A percentile compares a stretch with the other conserved stretches of the same genome.
phyloP scores from a whole-genome alignment of 2,113 vertebrate species.

The Microcebus ravelobensis region DNA sequence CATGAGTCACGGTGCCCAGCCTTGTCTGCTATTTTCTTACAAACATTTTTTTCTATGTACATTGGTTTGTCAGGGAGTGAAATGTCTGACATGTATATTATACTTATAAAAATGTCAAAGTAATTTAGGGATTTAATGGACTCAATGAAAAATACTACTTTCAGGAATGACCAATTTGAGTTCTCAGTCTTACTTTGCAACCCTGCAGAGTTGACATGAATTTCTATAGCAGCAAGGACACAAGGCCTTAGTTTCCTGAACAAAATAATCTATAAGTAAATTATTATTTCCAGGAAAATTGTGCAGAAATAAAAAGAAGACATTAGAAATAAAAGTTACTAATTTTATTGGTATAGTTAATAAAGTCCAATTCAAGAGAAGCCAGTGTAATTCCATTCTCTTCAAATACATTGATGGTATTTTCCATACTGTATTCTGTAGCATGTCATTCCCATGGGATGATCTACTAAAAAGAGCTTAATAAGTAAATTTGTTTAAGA shows the following conservation, averaged over 20 bases:
- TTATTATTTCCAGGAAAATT: not conserved
- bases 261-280: not conserved
- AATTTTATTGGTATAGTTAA: not conserved
- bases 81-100: not conserved
- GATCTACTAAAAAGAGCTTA: not conserved
- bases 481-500: slow-evolving; percentile 36
- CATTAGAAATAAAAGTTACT: not conserved
- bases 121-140: not conserved
- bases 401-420: not conserved
- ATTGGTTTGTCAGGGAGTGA: not conserved
- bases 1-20: too few species aligned
- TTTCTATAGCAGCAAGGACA: not conserved
- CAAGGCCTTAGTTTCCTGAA: not conserved
- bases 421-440: not conserved
- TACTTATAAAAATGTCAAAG: not conserved
- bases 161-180: not conserved
- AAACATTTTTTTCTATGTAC: not conserved
- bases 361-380: not conserved
- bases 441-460: not conserved
- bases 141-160: not conserved
- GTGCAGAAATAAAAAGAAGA: not conserved
- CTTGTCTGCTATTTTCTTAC: not conserved
- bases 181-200: not conserved
- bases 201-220: not conserved
- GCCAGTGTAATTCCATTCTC: not conserved